These are phyloP conservation scores for Sula dactylatra DNA, from an alignment of 2,113 vertebrate genomes.

Conservation along the genomic window DNA sequence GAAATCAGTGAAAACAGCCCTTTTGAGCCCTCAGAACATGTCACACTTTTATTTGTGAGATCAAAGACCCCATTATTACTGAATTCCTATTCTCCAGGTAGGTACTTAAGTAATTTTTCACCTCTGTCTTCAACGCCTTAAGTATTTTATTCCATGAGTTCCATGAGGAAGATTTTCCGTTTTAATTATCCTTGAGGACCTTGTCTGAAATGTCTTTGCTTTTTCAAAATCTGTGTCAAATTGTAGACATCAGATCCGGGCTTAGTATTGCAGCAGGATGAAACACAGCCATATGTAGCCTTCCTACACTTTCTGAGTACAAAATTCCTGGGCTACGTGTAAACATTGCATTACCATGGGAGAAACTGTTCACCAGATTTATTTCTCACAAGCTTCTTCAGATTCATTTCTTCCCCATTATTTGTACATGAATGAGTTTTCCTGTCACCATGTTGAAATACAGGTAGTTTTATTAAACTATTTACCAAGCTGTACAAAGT, in stretches of 20 bases:
- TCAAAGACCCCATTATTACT: background rate
- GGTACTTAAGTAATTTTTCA: background rate
- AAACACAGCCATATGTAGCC: background rate
- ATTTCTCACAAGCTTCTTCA: background rate
- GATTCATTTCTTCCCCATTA: background rate
- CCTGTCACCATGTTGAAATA: background rate
- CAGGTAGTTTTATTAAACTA: background rate
- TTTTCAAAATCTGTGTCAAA: background rate
- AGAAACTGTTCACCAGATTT: background rate
- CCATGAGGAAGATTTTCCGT: background rate
- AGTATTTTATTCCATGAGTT: background rate
- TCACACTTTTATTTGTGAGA: background rate
- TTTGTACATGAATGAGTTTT: background rate
- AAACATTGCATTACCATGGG: background rate
- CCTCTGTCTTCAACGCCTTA: background rate
- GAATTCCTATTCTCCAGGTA: background rate
- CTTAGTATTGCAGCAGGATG: background rate
- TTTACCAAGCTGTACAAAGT: background rate
- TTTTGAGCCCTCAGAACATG: background rate
- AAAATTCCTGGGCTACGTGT: background rate
- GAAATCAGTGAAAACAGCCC: background rate
- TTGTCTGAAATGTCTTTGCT: background rate
- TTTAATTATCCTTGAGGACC: background rate
- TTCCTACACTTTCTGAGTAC: background rate
- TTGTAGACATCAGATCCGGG: background rate